Base-by-base conservation (phyloP, 2,113 vertebrate species). In the Anser brachyrhynchus region DNA sequence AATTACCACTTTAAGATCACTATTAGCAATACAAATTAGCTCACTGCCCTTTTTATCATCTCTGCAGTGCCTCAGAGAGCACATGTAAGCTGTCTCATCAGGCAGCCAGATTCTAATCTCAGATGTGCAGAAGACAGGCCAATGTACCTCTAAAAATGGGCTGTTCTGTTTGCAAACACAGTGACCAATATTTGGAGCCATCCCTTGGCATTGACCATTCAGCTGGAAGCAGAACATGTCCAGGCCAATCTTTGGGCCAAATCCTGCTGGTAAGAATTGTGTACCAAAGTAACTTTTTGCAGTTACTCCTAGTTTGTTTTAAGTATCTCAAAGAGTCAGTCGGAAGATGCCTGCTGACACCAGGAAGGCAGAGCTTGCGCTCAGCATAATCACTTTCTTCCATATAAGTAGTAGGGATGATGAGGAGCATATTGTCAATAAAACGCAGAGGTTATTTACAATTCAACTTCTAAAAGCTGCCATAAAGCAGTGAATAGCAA, bases 1-100 rank as follows among this genome's bases (percentile, higher is more conserved):
- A 96, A 94, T 92, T 95, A 93, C 82, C 82, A 89, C 75, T 95
- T 93, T 92, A 95, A 92, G 92, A 80, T 54, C 67, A 93, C 77
- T 90, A 74, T 80, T 92, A 87, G 54, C 83, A 95, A 62, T 69
- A 92, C 54, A 95, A 95, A 89, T 93, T 90, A 96, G 33, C 85
- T 92, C 72, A 59, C n/a, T 92, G 82, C 18, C 69, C 75, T 93
- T 92, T 94, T 87, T 88, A 84, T 81, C 70, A 46, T 73, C 79
- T 93, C 79, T 90, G 61, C 75, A 62, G 58, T 77, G 55, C 69
- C 55, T 94, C 64, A 84, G 72, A 90, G 37, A 58, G 43, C 2
- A 4, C 78, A 87, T 0, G 0, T 69, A 91, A 91, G 20, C 52
- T 2, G 1, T 52, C 43, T 71, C 52, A 64, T 83, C 51, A 35